Percentiles rank a stretch among this genome's conserved stretches.
Conservation (phyloP, 2,888 invertebrate species). For the Metalampra italica region DNA sequence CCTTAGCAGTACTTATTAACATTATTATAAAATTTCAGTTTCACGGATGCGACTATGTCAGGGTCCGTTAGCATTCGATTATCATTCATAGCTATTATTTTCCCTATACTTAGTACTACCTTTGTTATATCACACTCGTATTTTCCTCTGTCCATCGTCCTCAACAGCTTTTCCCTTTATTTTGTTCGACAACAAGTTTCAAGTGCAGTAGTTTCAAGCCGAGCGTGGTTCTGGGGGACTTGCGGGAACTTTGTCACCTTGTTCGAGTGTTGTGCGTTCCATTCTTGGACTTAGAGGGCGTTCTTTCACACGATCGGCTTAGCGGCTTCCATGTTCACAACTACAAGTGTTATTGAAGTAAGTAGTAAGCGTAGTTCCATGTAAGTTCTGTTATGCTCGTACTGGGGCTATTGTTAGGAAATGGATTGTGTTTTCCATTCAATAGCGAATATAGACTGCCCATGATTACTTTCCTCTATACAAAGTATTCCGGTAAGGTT, state of each 20-base stretch:
- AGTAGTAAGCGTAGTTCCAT: conserved; percentile 29
- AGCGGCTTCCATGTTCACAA: conserved; percentile 60
- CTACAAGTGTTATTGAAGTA: conserved; percentile 61
- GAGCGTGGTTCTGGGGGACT: conserved; percentile 40
- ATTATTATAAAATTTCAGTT: too few species aligned
- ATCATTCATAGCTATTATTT: background rate
- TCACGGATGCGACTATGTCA: too few species aligned
- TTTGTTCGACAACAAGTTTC: background rate
- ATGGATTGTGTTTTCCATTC: conserved; percentile 42
- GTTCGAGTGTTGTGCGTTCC: conserved; percentile 53
- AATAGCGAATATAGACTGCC: conserved; percentile 14
- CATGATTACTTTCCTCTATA: background rate
- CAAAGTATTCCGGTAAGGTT: background rate
- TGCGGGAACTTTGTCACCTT: conserved; percentile 55
- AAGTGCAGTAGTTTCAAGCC: conserved; percentile 32
- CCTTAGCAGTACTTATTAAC: too few species aligned
- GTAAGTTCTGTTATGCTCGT: conserved; percentile 44
- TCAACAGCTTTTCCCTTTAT: background rate
- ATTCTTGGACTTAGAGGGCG: conserved; percentile 55
- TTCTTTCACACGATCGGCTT: conserved; percentile 69
- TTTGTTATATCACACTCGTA: background rate
- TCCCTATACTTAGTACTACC: background rate
- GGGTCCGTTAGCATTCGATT: too few species aligned
- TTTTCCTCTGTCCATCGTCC: background rate
- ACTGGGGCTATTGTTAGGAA: conserved; percentile 46